Percentiles rank a stretch among this genome's conserved stretches.
phyloP scores from a whole-genome alignment of 2,113 vertebrate genomes.

The Perca flavescens region DNA sequence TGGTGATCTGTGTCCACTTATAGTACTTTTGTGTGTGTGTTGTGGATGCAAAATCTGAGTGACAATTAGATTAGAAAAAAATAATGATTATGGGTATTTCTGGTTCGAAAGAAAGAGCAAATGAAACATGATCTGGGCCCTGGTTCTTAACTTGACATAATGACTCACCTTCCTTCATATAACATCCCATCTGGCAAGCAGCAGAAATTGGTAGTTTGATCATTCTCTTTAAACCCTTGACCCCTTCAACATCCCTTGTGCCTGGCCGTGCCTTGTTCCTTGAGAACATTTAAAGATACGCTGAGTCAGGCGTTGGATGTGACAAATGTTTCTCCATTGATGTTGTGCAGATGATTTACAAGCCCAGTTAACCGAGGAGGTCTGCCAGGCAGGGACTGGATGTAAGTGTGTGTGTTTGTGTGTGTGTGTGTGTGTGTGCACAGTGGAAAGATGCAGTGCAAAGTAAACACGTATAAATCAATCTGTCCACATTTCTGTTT shows the following conservation, averaged over 20 bases:
- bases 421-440: constrained; percentile 2
- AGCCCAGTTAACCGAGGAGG: constrained; percentile 67
- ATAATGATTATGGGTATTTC: neutral
- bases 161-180: neutral
- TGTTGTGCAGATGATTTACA: constrained; percentile 76
- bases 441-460: constrained; percentile 27
- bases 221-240: constrained; percentile 56
- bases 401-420: constrained; percentile 17
- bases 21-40: neutral
- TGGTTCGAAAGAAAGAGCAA: neutral
- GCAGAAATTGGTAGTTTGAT: constrained; percentile 60
- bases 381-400: constrained; percentile 55
- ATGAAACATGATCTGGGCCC: neutral
- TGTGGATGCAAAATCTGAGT: neutral
- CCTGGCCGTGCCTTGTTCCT: constrained; percentile 32
- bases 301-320: constrained; percentile 75
- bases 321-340: constrained; percentile 76
- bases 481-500: constrained; percentile 34
- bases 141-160: constrained; percentile 2
- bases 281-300: constrained; percentile 66
- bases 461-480: constrained; percentile 50
- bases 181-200: constrained; percentile 36
- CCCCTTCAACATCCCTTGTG: constrained; percentile 31
- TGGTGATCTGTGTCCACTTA: neutral
- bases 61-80: neutral